Evolutionary conservation across 1,140 invertebrate species (phyloP).

Genomic region (Zaprionus africanus): DNA sequence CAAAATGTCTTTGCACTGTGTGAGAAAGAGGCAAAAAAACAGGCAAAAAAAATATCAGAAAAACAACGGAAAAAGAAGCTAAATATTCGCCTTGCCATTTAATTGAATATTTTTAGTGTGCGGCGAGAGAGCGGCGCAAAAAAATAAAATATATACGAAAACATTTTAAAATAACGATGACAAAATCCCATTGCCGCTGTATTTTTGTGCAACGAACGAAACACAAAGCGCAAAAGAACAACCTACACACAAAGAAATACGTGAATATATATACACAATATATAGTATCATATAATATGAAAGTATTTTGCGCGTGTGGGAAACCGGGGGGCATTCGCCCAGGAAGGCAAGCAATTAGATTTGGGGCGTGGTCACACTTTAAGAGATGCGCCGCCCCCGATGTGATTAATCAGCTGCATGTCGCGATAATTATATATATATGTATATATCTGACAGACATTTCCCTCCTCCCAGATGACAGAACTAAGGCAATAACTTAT

Average conservation of each 20-base stretch:
- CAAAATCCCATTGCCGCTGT: slow-evolving; percentile 63
- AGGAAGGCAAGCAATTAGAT: slow-evolving; percentile 47
- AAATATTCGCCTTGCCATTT: slow-evolving; percentile 50
- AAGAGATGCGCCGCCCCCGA: slow-evolving; percentile 19
- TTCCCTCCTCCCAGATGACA: slow-evolving; percentile 3
- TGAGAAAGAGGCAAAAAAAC: slow-evolving; percentile 19
- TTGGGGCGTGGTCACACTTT: slow-evolving; percentile 29
- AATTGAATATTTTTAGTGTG: slow-evolving; percentile 70
- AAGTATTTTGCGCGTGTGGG: slow-evolving; percentile 5
- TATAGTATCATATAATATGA: neutral
- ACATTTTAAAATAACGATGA: slow-evolving; percentile 84
- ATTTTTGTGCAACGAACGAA: slow-evolving; percentile 56
- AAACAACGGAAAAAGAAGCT: slow-evolving; percentile 4
- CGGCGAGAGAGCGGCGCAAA: slow-evolving; percentile 42
- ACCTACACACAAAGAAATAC: neutral
- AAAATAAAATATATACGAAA: slow-evolving; percentile 49
- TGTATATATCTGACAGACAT: slow-evolving; percentile 10
- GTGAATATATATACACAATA: slow-evolving; percentile 2
- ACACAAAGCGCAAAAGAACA: slow-evolving; percentile 43
- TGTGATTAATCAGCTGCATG: slow-evolving; percentile 38
- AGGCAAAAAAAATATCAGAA: neutral
- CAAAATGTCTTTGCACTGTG: slow-evolving; percentile 58
- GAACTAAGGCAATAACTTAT: neutral
- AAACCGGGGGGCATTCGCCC: slow-evolving; percentile 31
- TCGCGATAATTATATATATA: slow-evolving; percentile 17